Percentiles rank a stretch among this genome's conserved stretches.
phyloP scores from a whole-genome alignment of 2,797 vertebrate species.

The Artibeus jamaicensis region DNA sequence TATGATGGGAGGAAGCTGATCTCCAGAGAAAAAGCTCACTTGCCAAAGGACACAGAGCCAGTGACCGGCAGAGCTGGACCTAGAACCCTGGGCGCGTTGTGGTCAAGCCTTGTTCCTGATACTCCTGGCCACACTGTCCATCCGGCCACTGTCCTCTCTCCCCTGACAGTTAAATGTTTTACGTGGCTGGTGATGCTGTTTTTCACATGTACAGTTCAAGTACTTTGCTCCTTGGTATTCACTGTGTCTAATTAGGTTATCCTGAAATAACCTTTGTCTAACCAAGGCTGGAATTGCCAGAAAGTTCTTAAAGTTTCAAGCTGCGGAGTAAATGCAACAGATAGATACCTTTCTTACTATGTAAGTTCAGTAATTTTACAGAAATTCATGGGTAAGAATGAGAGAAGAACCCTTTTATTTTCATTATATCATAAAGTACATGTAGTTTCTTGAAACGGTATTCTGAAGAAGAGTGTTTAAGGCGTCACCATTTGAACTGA shows the following conservation, averaged over 20 bases:
- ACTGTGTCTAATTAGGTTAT: neutral
- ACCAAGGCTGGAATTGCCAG: neutral
- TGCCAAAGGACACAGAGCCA: neutral
- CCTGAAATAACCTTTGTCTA: neutral
- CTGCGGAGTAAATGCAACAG: neutral
- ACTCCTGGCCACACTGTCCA: neutral
- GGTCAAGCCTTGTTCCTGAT: neutral
- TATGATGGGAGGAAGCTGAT: neutral
- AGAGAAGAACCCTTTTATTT: neutral
- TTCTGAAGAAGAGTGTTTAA: neutral
- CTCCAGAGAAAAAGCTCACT: neutral
- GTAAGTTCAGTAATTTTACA: neutral
- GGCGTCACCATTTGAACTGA: neutral
- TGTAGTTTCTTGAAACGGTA: neutral
- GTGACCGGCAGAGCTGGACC: neutral
- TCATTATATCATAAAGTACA: neutral
- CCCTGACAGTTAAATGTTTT: neutral
- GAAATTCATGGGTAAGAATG: neutral
- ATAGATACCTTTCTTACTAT: constrained; percentile 1
- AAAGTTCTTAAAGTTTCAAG: constrained; percentile 13
- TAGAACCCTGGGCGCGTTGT: neutral
- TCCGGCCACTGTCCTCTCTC: neutral
- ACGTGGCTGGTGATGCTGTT: neutral
- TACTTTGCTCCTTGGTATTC: neutral
- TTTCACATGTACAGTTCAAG: neutral